Evolutionary conservation across 2,888 invertebrate genomes (phyloP).

Genomic region (Volucella zonaria): DNA sequence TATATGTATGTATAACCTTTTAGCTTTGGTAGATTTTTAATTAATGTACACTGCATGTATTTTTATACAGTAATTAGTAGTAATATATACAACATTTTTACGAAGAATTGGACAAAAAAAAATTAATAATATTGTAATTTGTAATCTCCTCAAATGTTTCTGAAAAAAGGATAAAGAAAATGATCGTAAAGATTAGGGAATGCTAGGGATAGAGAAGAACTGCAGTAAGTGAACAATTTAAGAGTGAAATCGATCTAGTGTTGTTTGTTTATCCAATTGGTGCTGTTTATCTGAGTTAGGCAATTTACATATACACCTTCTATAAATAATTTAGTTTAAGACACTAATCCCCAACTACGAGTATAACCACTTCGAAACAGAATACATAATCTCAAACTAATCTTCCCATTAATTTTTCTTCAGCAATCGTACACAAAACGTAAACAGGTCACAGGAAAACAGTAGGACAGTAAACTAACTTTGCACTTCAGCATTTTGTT

Average conservation of each 20-base stretch:
- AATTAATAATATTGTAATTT: slow-evolving; percentile 2
- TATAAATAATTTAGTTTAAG: slow-evolving; percentile 46
- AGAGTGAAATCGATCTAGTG: slow-evolving; percentile 24
- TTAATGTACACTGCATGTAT: slow-evolving; percentile 24
- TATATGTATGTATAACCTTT: slow-evolving; percentile 1
- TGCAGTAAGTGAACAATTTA: slow-evolving; percentile 32
- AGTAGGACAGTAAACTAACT: slow-evolving; percentile 31
- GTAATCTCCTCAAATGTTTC: slow-evolving; percentile 39
- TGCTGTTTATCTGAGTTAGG: slow-evolving; percentile 69
- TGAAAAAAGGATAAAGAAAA: background rate
- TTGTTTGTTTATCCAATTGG: slow-evolving; percentile 65
- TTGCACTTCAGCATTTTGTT: slow-evolving; percentile 37
- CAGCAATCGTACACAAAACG: slow-evolving; percentile 31
- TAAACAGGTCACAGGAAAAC: slow-evolving; percentile 56
- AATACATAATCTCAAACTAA: slow-evolving; percentile 39
- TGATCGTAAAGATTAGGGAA: background rate
- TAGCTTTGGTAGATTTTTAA: slow-evolving; percentile 15
- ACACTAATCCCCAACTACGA: slow-evolving; percentile 35
- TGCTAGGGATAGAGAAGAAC: slow-evolving; percentile 3
- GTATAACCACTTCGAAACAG: slow-evolving; percentile 48
- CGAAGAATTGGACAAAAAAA: background rate
- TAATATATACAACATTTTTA: slow-evolving; percentile 22
- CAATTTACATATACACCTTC: slow-evolving; percentile 33
- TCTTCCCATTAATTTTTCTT: slow-evolving; percentile 12
- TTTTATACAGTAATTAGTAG: slow-evolving; percentile 20